Percentiles rank a stretch among this genome's conserved stretches.
Conservation (phyloP, 2,113 vertebrate species). For the Fulica atra region DNA sequence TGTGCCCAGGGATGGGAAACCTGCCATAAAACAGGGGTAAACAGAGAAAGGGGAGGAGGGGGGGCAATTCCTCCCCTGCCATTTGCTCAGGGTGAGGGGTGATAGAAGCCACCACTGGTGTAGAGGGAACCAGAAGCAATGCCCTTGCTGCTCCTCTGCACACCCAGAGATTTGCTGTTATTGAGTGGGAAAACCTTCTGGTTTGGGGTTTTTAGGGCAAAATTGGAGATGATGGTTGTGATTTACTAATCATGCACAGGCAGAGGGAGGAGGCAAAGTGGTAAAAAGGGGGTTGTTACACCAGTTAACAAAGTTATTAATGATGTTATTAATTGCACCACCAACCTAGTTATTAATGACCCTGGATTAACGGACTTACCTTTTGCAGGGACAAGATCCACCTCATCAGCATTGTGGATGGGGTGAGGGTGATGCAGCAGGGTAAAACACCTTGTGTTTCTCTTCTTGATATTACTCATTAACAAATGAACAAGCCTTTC, state of each 20-base stretch:
- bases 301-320: neutral
- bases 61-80: neutral
- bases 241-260: neutral
- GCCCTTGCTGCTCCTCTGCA: neutral
- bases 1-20: fast-evolving
- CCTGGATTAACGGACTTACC: neutral
- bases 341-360: neutral
- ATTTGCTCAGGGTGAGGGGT: neutral
- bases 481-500: neutral
- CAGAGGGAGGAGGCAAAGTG: neutral
- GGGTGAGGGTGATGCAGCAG: neutral
- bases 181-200: neutral
- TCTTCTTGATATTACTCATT: neutral
- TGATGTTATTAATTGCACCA: neutral
- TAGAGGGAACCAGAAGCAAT: fast-evolving
- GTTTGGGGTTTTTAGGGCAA: neutral
- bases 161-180: neutral
- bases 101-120: neutral
- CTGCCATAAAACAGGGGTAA: neutral
- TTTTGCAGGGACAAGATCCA: neutral
- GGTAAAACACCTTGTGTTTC: neutral
- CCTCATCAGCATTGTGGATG: fast-evolving
- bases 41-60: neutral
- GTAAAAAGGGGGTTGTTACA: neutral
- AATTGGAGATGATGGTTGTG: neutral